Evolutionary conservation across 1,140 invertebrate genomes (phyloP).

Genomic region (Sarcophaga peregrina): DNA sequence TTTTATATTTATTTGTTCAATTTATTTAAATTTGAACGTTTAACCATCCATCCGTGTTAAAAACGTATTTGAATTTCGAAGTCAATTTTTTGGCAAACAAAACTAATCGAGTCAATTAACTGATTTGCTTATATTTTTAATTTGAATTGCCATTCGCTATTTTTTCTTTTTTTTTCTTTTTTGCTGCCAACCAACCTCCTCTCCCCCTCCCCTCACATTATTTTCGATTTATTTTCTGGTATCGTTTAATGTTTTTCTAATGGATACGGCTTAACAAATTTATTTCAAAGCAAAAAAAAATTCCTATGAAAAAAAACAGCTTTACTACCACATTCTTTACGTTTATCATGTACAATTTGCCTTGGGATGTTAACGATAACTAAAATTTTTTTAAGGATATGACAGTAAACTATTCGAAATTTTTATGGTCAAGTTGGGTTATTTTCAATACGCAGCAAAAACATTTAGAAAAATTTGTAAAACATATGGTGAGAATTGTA

Average conservation of each 20-base stretch:
- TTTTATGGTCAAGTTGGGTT: too few species aligned
- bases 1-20: not conserved
- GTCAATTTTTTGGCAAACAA: conserved; percentile 33
- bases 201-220: not conserved
- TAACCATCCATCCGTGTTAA: conserved; percentile 36
- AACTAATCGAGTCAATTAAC: conserved; percentile 41
- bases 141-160: conserved; percentile 30
- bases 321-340: too few species aligned
- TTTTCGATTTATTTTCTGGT: not conserved
- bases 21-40: conserved; percentile 11
- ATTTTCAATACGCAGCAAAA: too few species aligned
- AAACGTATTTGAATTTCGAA: conserved; percentile 31
- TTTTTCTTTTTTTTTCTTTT: not conserved
- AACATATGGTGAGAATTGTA: too few species aligned
- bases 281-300: too few species aligned
- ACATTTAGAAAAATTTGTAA: too few species aligned
- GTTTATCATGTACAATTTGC: too few species aligned
- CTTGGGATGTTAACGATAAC: too few species aligned
- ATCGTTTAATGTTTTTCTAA: not conserved
- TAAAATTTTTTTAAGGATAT: too few species aligned
- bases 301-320: too few species aligned
- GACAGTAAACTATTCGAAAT: too few species aligned
- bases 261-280: not conserved
- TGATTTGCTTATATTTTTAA: conserved; percentile 42
- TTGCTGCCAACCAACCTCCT: too few species aligned